These are phyloP conservation scores for Norana najaformis DNA, from an alignment of 2,888 invertebrate species.

Conservation along the genomic window DNA sequence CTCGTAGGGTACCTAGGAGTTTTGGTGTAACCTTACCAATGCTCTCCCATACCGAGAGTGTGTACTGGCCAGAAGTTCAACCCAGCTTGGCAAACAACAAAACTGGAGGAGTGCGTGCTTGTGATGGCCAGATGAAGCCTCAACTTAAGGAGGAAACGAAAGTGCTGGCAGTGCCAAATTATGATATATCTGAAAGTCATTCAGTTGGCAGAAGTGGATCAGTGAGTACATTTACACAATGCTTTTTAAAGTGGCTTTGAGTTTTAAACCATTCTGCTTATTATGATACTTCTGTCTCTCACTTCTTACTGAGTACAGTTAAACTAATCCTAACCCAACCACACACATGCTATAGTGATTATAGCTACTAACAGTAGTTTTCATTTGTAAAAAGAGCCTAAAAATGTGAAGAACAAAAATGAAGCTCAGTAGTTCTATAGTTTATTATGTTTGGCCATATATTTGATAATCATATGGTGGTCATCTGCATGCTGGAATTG, in stretches of 20 bases:
- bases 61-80: too few relatives aligned
- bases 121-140: neutral
- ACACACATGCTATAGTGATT: too few relatives aligned
- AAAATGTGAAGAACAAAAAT: too few relatives aligned
- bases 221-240: neutral
- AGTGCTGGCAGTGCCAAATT: neutral
- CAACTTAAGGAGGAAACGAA: neutral
- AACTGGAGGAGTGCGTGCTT: neutral
- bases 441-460: neutral
- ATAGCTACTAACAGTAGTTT: neutral
- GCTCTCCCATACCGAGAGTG: neutral
- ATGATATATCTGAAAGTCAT: neutral
- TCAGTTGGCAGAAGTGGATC: conserved; percentile 4
- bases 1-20: neutral
- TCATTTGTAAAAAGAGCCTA: neutral
- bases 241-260: neutral
- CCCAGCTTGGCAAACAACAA: neutral
- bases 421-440: neutral
- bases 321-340: neutral
- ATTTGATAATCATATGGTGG: too few relatives aligned
- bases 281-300: neutral
- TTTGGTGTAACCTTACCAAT: neutral
- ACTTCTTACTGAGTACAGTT: neutral
- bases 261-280: neutral
- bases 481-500: too few relatives aligned